A percentile compares a stretch with the other conserved stretches of the same genome.
phyloP scores from a whole-genome alignment of 2,113 vertebrate genomes.

The Nycticorax nycticorax region DNA sequence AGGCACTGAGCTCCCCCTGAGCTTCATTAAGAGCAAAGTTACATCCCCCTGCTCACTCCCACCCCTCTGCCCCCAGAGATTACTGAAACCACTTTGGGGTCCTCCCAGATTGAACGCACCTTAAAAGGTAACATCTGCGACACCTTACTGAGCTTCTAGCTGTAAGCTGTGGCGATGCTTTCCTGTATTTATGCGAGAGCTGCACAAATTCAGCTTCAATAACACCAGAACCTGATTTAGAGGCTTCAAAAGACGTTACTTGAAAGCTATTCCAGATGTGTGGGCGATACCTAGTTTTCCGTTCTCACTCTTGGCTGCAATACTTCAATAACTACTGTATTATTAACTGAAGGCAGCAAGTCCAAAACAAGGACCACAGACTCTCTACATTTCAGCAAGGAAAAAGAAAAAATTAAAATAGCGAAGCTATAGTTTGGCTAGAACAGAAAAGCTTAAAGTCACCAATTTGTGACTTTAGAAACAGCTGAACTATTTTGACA shows the following conservation, averaged over 20 bases:
- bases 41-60: not conserved
- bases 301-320: not conserved
- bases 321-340: not conserved
- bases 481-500: not conserved
- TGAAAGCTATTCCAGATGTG: slow-evolving; percentile 17
- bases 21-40: not conserved
- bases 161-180: not conserved
- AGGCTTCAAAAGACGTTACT: not conserved
- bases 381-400: not conserved
- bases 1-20: not conserved
- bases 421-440: not conserved
- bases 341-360: not conserved
- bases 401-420: not conserved
- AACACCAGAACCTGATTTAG: not conserved
- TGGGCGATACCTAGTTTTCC: not conserved
- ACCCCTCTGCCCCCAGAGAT: not conserved
- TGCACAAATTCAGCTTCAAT: not conserved
- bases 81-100: not conserved
- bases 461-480: not conserved
- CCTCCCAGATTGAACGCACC: not conserved
- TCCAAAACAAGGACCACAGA: not conserved
- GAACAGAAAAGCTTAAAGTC: not conserved
- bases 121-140: not conserved
- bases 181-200: not conserved
- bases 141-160: not conserved